Conservation (phyloP, 2,113 vertebrate genomes). For the Tringa solitaria region DNA sequence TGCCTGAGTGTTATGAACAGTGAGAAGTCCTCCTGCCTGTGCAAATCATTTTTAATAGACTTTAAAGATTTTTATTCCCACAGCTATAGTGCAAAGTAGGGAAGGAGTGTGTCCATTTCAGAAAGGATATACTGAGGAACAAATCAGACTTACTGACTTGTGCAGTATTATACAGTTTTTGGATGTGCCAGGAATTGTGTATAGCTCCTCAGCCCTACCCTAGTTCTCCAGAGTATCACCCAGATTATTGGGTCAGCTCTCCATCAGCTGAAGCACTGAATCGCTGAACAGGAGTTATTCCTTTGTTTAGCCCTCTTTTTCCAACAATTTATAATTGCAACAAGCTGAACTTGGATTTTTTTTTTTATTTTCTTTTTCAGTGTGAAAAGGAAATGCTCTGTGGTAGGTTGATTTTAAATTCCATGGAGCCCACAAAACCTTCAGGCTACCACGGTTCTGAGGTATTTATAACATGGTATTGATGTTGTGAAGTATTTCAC, state of each 20-base stretch:
- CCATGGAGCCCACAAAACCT: constrained; percentile 51
- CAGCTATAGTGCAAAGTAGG: background rate
- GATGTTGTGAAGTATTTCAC: constrained; percentile 65
- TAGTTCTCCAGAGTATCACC: background rate
- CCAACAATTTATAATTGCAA: constrained; percentile 18
- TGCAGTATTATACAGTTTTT: background rate
- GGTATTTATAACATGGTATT: constrained; percentile 66
- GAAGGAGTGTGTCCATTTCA: background rate
- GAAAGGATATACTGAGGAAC: constrained; percentile 6
- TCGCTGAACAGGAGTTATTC: background rate
- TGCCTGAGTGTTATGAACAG: background rate
- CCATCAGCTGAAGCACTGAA: background rate
- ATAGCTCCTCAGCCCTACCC: background rate
- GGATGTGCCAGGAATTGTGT: constrained; percentile 28
- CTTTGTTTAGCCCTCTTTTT: constrained; percentile 28
- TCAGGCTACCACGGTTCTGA: constrained; percentile 50
- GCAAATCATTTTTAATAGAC: background rate
- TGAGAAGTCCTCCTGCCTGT: background rate
- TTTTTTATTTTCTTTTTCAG: background rate
- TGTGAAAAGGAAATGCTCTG: background rate
- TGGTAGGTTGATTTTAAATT: constrained; percentile 55
- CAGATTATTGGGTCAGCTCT: constrained; percentile 2
- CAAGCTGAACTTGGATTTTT: background rate
- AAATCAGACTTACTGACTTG: constrained; percentile 23
- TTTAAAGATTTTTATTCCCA: constrained; percentile 17